Base-by-base conservation (phyloP, 2,888 invertebrate species). In the Drosophila merina region DNA sequence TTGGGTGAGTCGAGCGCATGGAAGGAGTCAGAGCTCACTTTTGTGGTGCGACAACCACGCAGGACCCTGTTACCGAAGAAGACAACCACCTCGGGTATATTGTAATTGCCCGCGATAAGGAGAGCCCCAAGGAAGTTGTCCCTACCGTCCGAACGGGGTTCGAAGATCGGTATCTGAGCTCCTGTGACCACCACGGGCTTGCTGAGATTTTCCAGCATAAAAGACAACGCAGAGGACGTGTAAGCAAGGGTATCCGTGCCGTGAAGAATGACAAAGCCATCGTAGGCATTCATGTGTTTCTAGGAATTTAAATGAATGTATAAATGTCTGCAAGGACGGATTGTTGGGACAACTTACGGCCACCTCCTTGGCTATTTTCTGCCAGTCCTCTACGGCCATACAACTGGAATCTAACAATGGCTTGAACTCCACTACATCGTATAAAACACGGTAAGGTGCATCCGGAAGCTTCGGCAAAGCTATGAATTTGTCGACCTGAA, bases 221-320 rank as follows among this genome's bases (percentile, higher is more conserved):
- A 99, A 0, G 98, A 97, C 0, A 99, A 92, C 0, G 98, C 98
- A 0, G 98, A 98, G 0, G 99, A 97, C 0, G 99, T 98, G 91
- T 98, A 99, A 7, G 97, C 95, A 85, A 99, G 93, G 0, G 99
- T 99, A 89, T 99, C 99, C 0, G 97, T 99, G 0, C 99, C 99
- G 90, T 99, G 99, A 0, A 99, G 93, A 0, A 99, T 94, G 0
- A 99, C 97, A 88, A 99, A 99, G 0, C 98, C 98, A 88, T 98
- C 97, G 89, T 95, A 99, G 14, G 94, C 90, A 68, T 95, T 93
- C 79, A 97, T 97, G 36, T 93, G 93, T 90, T 93, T 93, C 97
- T 97, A 89, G 86, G 20, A 20, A 10, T 14, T 1, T 1, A 10
- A 14, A 33, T 1, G 0, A 8, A 33, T 28, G 9, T 0, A 28